Base-by-base conservation (phyloP, 2,888 invertebrate genomes). In the Pandemis cinnamomeana region DNA sequence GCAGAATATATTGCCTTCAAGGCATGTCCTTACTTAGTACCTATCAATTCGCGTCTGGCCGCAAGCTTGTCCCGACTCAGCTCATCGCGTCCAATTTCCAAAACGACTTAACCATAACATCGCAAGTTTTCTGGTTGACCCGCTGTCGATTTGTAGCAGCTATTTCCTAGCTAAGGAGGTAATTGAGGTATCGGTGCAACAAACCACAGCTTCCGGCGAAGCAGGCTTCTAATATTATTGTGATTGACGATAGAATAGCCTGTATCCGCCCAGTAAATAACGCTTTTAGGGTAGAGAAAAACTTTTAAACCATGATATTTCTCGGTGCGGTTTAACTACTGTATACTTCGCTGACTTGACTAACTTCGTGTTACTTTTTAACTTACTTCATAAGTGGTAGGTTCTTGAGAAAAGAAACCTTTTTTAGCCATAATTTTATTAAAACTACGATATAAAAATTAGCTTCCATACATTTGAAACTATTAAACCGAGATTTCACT, bases 161-260 rank as follows among this genome's bases (percentile, higher is more conserved):
- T 42, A 42, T 63, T 61, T 46, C 51, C 67, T 67, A 53, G 51
- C 64, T 36, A 13, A 11, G 44, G n/a, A 15, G 36, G 8, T 70
- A 70, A 73, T 73, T 58, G 64, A 46, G 48, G 64, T 27, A 64
- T 64, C 46, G 27, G 27, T 13, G 13, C 48, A 67, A 61, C 42
- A 51, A 61, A 73, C 73, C 73, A 64, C 73, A 70, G 73, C 55
- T 73, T 73, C 73, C 73, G 73, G 42, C 60, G 69, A 46, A 11
- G 55, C 15, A 42, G 11, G 46, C 10, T 48, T 63, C 72, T 72
- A 72, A 72, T 72, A 72, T 58, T 72, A 68, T 72, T 62, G 68
- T 69, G 58, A 72, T 61, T 27, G 68, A 15, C 67, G 72, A 66
- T 63, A 55, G 72, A 72, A 68, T 68, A 68, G 72, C 53, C 48